These are phyloP conservation scores for Ambastaia sidthimunki DNA, from an alignment of 2,797 vertebrate species.

Conservation along the genomic window DNA sequence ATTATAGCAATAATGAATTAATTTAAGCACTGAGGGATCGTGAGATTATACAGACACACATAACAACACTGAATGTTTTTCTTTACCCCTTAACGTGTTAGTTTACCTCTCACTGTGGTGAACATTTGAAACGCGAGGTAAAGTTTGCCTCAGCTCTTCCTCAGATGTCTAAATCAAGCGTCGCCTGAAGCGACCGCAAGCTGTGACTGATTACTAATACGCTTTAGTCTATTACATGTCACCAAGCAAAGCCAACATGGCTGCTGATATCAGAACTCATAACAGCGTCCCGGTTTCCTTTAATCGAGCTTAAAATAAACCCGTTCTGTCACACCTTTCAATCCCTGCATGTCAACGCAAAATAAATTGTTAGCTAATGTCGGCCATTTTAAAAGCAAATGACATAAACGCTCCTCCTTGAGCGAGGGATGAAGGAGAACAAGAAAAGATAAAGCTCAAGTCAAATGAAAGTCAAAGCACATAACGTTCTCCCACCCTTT, in stretches of 20 bases:
- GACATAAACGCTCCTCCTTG: constrained; percentile 40
- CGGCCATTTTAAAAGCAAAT: constrained; percentile 17
- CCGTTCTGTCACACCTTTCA: constrained; percentile 47
- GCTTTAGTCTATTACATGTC: constrained; percentile 51
- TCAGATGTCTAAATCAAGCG: constrained; percentile 32
- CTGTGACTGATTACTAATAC: constrained; percentile 54
- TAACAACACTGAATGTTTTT: background rate
- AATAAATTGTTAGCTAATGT: constrained; percentile 46
- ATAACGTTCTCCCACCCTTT: no score
- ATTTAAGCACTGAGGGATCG: background rate
- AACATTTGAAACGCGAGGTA: constrained; percentile 19
- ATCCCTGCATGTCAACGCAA: constrained; percentile 26
- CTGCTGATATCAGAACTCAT: constrained; percentile 49
- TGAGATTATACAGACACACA: background rate
- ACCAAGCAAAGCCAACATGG: constrained; percentile 42
- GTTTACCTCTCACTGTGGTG: constrained; percentile 3
- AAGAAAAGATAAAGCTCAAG: constrained; percentile 20
- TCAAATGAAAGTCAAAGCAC: constrained; percentile 29
- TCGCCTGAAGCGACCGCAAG: constrained; percentile 32
- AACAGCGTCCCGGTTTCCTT: constrained; percentile 48
- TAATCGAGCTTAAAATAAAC: constrained; percentile 58
- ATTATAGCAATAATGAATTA: background rate
- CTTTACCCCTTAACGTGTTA: constrained; percentile 21
- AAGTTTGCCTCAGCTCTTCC: constrained; percentile 9
- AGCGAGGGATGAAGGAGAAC: constrained; percentile 35